Evolutionary conservation across 1,140 invertebrate species (phyloP), one percentile per base, ranked within the genome.

Genomic region (Caerostris extrusa): DNA sequence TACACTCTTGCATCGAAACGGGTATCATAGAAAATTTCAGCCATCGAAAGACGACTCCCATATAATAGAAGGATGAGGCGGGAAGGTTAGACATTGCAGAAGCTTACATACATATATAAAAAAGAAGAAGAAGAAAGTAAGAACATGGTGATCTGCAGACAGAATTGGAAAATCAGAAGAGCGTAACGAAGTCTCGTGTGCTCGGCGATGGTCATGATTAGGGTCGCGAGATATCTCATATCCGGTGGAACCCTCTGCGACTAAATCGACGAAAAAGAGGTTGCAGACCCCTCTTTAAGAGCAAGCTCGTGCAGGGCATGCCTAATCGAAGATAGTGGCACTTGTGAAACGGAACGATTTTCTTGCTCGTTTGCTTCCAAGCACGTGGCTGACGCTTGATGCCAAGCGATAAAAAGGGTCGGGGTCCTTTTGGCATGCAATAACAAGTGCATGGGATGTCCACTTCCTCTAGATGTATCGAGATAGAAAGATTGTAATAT

Each of bases 141-240:
- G 57, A 85, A 50, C 19, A 85, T 34, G 17, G 57, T n/a, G 53
- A 57, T 7, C 34, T 10, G 71, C 57, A 85, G 55, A 6, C 58
- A 60, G 83, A 85, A 85, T 85, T 85, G 83, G 83, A 85, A 85
- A 93, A 81, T 10, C 92, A 93, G 67, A 81, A 55, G 86, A 93
- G 85, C 92, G 92, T 55, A 93, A 93, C 92, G 85, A 64, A 88
- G 55, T 81, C 34, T 88, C 92, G 92, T 89, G 86, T 87, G 67
- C n/a, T 67, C 53, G 64, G 69, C 58, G 81, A 91, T 83, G 55
- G 61, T 58, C 85, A 88, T 89, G 92, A 93, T 93, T 93, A 93
- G 69, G 86, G 67, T 57, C 58, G 50, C 61, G 50, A 64, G 55
- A 61, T 89, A 88, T 93, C 92, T 89, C 92, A 93, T 93, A 93